These are phyloP conservation scores for Helicoverpa armigera DNA, from an alignment of 1,140 invertebrate genomes.

Conservation along the genomic window DNA sequence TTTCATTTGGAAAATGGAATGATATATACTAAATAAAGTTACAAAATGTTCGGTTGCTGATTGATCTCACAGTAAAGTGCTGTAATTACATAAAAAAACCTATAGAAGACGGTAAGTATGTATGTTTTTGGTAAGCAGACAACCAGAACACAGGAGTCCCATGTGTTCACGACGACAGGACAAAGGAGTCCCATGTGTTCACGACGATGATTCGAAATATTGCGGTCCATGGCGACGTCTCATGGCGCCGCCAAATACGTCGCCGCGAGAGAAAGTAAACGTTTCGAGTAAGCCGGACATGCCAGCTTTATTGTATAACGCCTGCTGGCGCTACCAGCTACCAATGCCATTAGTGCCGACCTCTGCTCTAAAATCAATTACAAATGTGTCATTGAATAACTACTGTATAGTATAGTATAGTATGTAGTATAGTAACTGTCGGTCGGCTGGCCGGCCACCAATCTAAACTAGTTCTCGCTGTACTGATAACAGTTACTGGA, in stretches of 20 bases:
- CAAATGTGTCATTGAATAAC: not conserved
- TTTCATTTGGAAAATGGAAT: no score
- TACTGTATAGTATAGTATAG: not conserved
- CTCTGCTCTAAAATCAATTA: not conserved
- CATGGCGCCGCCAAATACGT: conserved; percentile 4
- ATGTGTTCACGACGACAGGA: no score
- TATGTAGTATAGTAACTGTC: not conserved
- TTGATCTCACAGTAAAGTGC: no score
- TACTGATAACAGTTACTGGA: not conserved
- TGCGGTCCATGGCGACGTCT: not conserved
- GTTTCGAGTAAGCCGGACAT: not conserved
- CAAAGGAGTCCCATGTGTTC: no score
- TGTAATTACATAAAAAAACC: no score
- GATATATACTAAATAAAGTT: no score
- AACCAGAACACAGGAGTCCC: no score
- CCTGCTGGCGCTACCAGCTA: not conserved
- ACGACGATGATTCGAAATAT: no score
- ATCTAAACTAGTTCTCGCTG: not conserved
- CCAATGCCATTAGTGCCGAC: not conserved
- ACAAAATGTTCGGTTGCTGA: no score
- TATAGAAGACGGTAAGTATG: no score
- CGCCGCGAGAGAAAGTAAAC: conserved; percentile 8
- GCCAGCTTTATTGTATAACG: not conserved
- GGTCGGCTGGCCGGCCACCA: not conserved
- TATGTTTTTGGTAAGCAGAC: no score